Conservation (phyloP, 2,888 invertebrate species). For the Oeneis ivallda region DNA sequence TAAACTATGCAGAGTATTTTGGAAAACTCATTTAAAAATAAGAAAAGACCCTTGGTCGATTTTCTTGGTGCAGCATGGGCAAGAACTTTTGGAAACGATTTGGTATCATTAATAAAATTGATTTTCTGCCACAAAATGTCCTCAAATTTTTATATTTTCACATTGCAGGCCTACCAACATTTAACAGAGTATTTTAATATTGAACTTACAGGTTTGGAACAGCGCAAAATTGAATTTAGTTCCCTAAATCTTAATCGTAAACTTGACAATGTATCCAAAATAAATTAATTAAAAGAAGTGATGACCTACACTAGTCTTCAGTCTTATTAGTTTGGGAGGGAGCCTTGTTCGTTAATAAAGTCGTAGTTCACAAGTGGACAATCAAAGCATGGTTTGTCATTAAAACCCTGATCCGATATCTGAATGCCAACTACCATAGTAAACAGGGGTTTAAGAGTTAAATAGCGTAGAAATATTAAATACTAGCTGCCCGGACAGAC, state of each 20-base stretch:
- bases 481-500: no score
- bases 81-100: slow-evolving; percentile 50
- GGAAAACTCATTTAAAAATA: slow-evolving; percentile 38
- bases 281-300: neutral
- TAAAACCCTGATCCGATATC: no score
- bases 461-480: no score
- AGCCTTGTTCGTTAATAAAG: no score
- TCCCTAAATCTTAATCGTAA: slow-evolving; percentile 1
- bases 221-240: slow-evolving; percentile 17
- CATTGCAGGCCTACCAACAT: slow-evolving; percentile 52
- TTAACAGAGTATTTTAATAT: slow-evolving; percentile 52
- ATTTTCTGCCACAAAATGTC: slow-evolving; percentile 58
- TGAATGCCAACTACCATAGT: no score
- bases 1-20: slow-evolving; percentile 45
- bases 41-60: slow-evolving; percentile 48
- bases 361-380: no score
- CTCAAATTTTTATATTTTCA: slow-evolving; percentile 59
- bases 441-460: no score
- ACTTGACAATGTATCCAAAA: neutral
- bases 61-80: slow-evolving; percentile 55
- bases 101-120: slow-evolving; percentile 52
- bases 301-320: no score
- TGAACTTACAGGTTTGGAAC: slow-evolving; percentile 39
- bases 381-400: no score
- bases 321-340: no score